Base-by-base conservation (phyloP, 2,888 invertebrate species). In the Drosophila koepferae region DNA sequence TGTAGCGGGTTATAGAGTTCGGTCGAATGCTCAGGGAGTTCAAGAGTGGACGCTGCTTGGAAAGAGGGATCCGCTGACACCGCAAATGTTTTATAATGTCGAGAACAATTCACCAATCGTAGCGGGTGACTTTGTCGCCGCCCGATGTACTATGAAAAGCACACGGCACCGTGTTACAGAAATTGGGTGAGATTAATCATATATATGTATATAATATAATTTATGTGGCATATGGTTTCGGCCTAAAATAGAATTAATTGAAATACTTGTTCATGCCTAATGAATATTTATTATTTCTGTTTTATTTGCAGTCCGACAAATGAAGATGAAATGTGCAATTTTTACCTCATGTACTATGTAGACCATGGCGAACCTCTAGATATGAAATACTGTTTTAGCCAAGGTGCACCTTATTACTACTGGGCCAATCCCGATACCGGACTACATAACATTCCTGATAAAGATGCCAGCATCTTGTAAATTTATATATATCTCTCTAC, bases 51-150 rank as follows among this genome's bases (percentile, higher is more conserved):
- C 95, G 8, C 93, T 97, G 63, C 94, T 99, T 59, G 99, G 99
- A 36, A 97, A 97, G 93, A 95, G 96, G 12, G 94, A 98, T 93
- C 99, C 99, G 0, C 94, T 97, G 82, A 95, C 96, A 18, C 98
- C 99, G 0, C 97, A 99, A 94, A 98, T 98, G 98, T 99, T 99
- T 94, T 99, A 98, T 93, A 97, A 97, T 0, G 95, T 97, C 1
- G 94, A 94, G 41, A 94, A 95, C 82, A 93, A 93, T 2, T 94
- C 95, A 0, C 95, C 96, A 0, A 95, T 98, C 46, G 82, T 90
- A 1, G 93, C 93, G 61, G 96, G 96, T 1, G 98, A 98, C 92
- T 94, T 95, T 65, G 91, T 98, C 72, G 98, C 98, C 4, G 97
- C 98, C 0, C 94, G 98, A 46, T 99, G 99, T 93, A 98, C 98